phyloP scores from a whole-genome alignment of 2,797 vertebrate species.

The Pangasius mekongensis region DNA sequence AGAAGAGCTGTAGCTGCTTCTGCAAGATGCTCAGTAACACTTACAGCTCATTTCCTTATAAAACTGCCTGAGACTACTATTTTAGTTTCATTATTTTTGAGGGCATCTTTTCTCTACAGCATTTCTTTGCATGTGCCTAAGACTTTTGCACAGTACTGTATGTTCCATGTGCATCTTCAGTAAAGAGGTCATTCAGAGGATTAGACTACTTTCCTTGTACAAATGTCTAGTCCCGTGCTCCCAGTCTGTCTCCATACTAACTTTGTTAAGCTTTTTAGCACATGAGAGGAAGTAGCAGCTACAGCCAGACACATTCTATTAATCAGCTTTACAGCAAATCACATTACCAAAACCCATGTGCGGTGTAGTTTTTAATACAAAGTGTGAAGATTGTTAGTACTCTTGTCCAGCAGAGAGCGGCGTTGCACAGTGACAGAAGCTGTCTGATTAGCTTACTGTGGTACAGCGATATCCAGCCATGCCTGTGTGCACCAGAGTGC shows the following conservation, averaged over 20 bases:
- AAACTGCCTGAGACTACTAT: no score
- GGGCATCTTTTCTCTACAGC: no score
- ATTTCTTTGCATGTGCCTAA: no score
- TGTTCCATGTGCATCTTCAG: background rate
- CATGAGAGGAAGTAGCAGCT: conserved; percentile 18
- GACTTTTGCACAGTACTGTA: no score
- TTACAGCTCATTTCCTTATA: no score
- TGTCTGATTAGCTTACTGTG: background rate
- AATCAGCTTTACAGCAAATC: conserved; percentile 33
- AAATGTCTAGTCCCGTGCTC: background rate
- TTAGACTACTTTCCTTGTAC: background rate
- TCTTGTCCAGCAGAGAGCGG: conserved; percentile 64
- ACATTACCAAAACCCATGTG: conserved; percentile 17
- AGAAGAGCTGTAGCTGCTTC: no score
- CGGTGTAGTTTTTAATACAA: background rate
- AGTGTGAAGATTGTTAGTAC: background rate
- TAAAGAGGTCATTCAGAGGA: background rate
- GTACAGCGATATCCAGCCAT: background rate
- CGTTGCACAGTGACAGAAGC: conserved; percentile 33
- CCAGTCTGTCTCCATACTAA: conserved; percentile 21
- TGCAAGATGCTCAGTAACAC: no score
- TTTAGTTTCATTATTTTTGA: no score
- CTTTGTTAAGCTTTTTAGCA: conserved; percentile 38
- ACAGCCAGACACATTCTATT: conserved; percentile 17
- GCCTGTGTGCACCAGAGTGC: background rate